A percentile compares a stretch with the other conserved stretches of the same genome.
These are phyloP conservation scores for Cosmorhoe ocellata DNA, from an alignment of 2,888 invertebrate genomes.

Conservation along the genomic window DNA sequence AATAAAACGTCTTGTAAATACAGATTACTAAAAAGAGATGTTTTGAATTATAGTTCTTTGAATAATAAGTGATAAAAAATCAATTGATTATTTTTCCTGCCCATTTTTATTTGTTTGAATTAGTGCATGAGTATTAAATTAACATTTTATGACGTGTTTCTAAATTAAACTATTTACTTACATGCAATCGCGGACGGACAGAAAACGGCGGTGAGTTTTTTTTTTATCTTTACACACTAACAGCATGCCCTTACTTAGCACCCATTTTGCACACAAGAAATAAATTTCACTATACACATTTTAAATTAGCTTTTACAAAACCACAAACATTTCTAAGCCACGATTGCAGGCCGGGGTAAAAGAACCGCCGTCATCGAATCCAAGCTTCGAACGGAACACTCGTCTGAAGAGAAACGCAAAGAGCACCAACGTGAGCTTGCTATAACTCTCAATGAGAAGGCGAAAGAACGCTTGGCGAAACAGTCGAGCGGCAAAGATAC, in stretches of 20 bases:
- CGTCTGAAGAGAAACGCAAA: slow-evolving; percentile 98
- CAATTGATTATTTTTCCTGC: neutral
- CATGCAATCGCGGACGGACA: slow-evolving; percentile 70
- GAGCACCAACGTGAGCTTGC: slow-evolving; percentile 98
- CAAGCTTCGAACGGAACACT: slow-evolving; percentile 95
- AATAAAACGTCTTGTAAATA: no score
- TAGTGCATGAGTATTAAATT: slow-evolving; percentile 10
- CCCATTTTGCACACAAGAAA: no score
- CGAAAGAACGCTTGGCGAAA: slow-evolving; percentile 94
- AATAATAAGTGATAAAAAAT: neutral
- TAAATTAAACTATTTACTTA: slow-evolving; percentile 52
- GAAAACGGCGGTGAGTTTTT: slow-evolving; percentile 76
- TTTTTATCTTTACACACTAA: slow-evolving; percentile 33
- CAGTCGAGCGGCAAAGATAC: slow-evolving; percentile 92
- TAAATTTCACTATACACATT: no score
- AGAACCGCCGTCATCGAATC: slow-evolving; percentile 96
- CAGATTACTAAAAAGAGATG: no score
- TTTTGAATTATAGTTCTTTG: no score
- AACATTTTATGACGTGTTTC: slow-evolving; percentile 16
- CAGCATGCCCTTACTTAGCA: slow-evolving; percentile 32
- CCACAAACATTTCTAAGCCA: slow-evolving; percentile 10
- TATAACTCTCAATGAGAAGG: slow-evolving; percentile 94
- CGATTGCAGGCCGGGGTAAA: slow-evolving; percentile 84
- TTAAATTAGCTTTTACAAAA: neutral
- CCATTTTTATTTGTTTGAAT: neutral